Evolutionary conservation across 1,140 invertebrate species (phyloP), one percentile per base, ranked within the genome.

Genomic region (Pissodes strobi): DNA sequence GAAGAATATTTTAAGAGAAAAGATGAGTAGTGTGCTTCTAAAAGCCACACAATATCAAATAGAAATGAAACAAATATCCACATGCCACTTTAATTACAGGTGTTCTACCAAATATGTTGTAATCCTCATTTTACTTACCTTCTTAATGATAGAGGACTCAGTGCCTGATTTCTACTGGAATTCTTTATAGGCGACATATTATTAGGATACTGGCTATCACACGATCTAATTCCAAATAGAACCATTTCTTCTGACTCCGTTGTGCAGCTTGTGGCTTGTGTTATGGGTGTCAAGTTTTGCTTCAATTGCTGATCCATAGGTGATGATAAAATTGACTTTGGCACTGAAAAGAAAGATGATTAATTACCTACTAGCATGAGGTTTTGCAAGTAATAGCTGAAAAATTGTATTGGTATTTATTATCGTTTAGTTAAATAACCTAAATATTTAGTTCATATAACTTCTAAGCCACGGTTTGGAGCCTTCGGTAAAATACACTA

Each of bases 141-240:
- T 21, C 39, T 77, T 63, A 13, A 73, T 69, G 18, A 79, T 75
- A 0, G 78, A 30, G 67, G 67, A 52, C 67, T 69, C 5, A 58
- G 67, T 70, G 75, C 41, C 69, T 68, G 45, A 71, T 67, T 64
- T 27, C 52, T 37, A 45, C 19, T 70, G 19, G 64, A 43, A 10
- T 34, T 45, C 37, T 64, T 60, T 17, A 65, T 23, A 9, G 74
- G 72, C 8, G 74, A 74, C 9, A 73, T 17, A 19, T 69, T 65
- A n/a, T 67, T 70, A 9, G 68, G 70, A 51, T 27, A 63, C 10
- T 48, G 62, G 13, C 48, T 13, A 51, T 52, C 51, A 69, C 58
- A 10, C 72, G 41, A 8, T 19, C 62, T 27, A 1, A 64, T 49
- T 5, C 62, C 62, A 30, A 45, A 64, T 9, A 64, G 25, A 3